Evolutionary conservation across 2,113 vertebrate species (phyloP).

Genomic region (Amphilophus citrinellus): DNA sequence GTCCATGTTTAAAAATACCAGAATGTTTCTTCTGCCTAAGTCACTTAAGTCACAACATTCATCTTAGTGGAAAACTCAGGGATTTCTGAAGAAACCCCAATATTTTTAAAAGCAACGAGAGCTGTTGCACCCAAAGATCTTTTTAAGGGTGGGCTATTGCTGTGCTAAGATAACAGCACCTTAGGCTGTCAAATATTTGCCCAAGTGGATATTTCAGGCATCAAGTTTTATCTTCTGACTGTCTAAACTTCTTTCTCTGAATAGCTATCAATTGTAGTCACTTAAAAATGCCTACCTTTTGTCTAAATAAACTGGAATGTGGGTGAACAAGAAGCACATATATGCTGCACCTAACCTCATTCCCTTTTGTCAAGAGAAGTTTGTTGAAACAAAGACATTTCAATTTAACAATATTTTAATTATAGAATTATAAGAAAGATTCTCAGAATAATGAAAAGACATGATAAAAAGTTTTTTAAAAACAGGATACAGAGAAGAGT

Average conservation of each 20-base stretch:
- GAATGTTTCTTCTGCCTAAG: neutral
- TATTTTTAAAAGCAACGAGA: constrained; percentile 8
- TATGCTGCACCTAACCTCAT: too few species aligned
- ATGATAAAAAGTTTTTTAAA: neutral
- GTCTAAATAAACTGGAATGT: too few species aligned
- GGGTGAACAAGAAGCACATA: too few species aligned
- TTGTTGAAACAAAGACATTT: neutral
- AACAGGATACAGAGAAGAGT: neutral
- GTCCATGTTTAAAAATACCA: neutral
- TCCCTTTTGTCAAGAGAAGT: neutral
- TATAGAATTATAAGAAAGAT: too few species aligned
- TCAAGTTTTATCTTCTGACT: constrained; percentile 17
- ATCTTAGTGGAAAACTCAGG: neutral
- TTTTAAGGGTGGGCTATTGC: constrained; percentile 46
- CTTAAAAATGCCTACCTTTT: too few species aligned
- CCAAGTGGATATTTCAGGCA: constrained; percentile 10
- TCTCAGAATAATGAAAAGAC: too few species aligned
- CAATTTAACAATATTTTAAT: neutral
- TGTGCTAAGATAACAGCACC: constrained; percentile 28
- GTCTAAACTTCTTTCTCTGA: constrained; percentile 16
- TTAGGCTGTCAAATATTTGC: constrained; percentile 41
- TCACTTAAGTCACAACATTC: constrained; percentile 6
- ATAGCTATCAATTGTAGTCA: too few species aligned
- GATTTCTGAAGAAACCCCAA: neutral
- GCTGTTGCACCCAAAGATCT: constrained; percentile 21